These are phyloP conservation scores for Colinus virginianus DNA, from an alignment of 2,113 vertebrate genomes.

Conservation along the genomic window DNA sequence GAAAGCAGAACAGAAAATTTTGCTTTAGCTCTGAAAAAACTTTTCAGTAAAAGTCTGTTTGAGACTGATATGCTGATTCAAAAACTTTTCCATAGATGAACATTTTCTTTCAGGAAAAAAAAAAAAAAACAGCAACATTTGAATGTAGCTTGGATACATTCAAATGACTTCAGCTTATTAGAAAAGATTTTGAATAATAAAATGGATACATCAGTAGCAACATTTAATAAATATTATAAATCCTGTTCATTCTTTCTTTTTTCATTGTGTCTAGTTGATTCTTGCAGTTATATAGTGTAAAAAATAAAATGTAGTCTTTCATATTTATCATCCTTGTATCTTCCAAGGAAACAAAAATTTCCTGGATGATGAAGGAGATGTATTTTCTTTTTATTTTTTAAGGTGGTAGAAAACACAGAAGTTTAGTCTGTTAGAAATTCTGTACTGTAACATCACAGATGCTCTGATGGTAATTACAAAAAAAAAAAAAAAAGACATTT, in stretches of 20 bases:
- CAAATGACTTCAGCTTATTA: background rate
- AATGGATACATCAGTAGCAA: background rate
- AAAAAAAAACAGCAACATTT: background rate
- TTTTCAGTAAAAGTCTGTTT: background rate
- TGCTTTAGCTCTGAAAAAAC: background rate
- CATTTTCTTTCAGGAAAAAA: background rate
- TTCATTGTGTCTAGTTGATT: background rate
- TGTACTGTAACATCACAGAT: background rate
- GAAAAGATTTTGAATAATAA: background rate
- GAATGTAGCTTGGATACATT: background rate
- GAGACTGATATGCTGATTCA: background rate
- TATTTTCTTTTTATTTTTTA: background rate
- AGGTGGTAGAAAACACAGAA: background rate
- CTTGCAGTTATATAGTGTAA: background rate
- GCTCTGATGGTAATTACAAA: background rate
- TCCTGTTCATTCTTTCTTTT: background rate
- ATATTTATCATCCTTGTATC: background rate
- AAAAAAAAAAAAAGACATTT: background rate
- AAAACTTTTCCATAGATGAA: background rate
- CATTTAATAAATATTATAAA: background rate
- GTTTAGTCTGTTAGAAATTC: background rate
- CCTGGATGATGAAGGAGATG: background rate
- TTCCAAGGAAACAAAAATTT: background rate
- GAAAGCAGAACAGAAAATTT: background rate
- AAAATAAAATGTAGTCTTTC: background rate